Percentiles rank a stretch among this genome's conserved stretches.
Evolutionary conservation across 1,140 invertebrate species (phyloP).

Genomic region (Teleogryllus occipitalis): DNA sequence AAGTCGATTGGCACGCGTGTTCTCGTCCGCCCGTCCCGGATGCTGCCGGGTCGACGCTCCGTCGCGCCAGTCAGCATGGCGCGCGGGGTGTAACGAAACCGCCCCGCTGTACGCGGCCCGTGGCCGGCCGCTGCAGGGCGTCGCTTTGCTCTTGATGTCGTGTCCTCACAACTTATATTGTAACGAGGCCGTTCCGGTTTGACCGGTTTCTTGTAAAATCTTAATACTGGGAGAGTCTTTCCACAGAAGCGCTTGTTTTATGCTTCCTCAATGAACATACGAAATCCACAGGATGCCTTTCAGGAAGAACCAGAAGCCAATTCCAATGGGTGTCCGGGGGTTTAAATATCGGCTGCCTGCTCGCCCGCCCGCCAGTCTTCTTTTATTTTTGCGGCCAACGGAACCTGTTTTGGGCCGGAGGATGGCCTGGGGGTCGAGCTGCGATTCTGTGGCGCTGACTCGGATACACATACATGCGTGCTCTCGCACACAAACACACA

Average conservation of each 20-base stretch:
- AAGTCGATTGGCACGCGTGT: too few relatives aligned
- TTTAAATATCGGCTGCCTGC: slow-evolving; percentile 1
- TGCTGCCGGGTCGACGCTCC: too few relatives aligned
- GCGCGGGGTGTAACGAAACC: too few relatives aligned
- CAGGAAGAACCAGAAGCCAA: background rate
- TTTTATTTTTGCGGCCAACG: background rate
- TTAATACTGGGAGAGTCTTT: background rate
- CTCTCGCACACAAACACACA: too few relatives aligned
- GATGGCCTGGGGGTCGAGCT: background rate
- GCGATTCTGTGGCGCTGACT: too few relatives aligned
- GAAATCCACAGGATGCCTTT: background rate
- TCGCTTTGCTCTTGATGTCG: background rate
- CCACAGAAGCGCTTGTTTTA: background rate
- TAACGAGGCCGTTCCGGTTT: background rate
- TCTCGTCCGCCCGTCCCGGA: too few relatives aligned
- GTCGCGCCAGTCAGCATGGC: too few relatives aligned
- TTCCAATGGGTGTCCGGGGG: background rate
- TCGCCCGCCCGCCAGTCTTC: background rate
- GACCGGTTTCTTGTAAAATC: slow-evolving; percentile 1
- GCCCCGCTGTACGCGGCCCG: too few relatives aligned
- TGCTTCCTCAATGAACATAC: slow-evolving; percentile 4
- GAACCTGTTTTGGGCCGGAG: background rate
- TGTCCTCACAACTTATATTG: background rate
- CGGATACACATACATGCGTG: too few relatives aligned
- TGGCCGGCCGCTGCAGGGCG: too few relatives aligned